Evolutionary conservation across 64 coral and sea anemone genomes (phyloP), one percentile per base, ranked within the genome.

Genomic region (Porites australiensis): DNA sequence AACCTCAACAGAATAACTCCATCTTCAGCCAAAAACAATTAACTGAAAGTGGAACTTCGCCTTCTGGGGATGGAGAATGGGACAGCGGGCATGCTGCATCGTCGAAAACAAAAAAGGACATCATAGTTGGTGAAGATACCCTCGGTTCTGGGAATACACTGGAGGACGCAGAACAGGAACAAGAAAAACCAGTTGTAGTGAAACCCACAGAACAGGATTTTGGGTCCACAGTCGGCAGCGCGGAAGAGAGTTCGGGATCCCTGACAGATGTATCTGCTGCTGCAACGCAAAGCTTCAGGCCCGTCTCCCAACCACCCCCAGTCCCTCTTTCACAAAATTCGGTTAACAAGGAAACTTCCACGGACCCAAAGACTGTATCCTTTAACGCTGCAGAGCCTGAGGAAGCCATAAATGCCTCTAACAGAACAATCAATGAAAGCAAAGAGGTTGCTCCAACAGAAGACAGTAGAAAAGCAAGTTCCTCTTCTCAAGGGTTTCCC

Each of bases 1-100:
- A 8, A 8, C 23, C 87, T 57, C n/a, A 84, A 21, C 74, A 94
- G 53, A 72, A 77, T 77, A 75, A 69, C 37, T 84, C 88, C 21
- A 95, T 72, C 82, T 84, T 84, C 16, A 84, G 81, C 20, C 81
- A 84, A 16, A 67, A 46, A 69, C 46, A 64, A 48, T 84, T 84
- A 68, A 19, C 81, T 13, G 82, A 91, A n/a, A 79, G 68, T 49
- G 64, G 64, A 76, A 82, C 71, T 44, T 83, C 93, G 53, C 72
- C 80, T 10, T 95, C 93, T 11, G 93, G 88, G 8, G 93, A 95
- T 19, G 93, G 93, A 3, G 93, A 95, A 23, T 89, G 72, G 58
- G 92, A 94, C 64, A 94, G 92, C 59, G 92, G 92, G 27, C 82
- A 88, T 66, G 92, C 86, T 13, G 88, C 87, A 3, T 77, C 87